These are phyloP conservation scores for Xylophagus ater DNA, from an alignment of 2,888 invertebrate genomes.

Conservation along the genomic window DNA sequence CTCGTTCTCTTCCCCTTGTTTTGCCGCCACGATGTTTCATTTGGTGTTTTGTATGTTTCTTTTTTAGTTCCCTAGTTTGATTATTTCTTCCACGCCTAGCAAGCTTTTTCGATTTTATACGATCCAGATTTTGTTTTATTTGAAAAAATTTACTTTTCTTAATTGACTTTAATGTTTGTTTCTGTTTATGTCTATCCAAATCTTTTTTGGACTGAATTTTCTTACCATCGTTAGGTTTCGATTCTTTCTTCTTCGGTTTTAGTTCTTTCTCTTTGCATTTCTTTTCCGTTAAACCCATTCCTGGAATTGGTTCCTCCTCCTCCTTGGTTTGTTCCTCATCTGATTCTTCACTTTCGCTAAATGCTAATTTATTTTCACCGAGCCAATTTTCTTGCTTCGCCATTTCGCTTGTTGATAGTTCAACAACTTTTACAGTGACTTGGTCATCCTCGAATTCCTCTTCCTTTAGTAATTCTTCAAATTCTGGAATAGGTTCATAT, in stretches of 20 bases:
- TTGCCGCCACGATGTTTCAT: no score
- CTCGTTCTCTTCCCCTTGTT: no score
- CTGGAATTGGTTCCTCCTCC: slow-evolving; percentile 36
- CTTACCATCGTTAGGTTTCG: slow-evolving; percentile 11
- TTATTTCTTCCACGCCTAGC: no score
- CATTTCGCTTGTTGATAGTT: slow-evolving; percentile 57
- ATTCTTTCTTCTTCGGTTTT: slow-evolving; percentile 19
- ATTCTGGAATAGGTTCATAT: slow-evolving; percentile 55
- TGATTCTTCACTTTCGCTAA: slow-evolving; percentile 22
- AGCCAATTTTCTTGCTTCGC: slow-evolving; percentile 61
- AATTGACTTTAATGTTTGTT: slow-evolving; percentile 59
- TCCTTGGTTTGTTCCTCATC: slow-evolving; percentile 27
- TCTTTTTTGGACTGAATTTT: slow-evolving; percentile 46
- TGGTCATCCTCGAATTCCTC: slow-evolving; percentile 62
- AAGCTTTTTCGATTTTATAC: no score
- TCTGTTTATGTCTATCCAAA: slow-evolving; percentile 56
- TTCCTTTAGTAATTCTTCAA: slow-evolving; percentile 53
- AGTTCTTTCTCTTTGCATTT: no score
- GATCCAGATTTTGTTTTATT: slow-evolving; percentile 60
- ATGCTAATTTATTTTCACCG: slow-evolving; percentile 51
- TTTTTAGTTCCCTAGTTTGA: no score
- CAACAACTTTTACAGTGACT: slow-evolving; percentile 67
- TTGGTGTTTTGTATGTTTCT: no score
- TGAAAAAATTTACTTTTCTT: slow-evolving; percentile 68
- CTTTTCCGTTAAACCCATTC: slow-evolving; percentile 41